phyloP scores from a whole-genome alignment of 2,888 invertebrate genomes.

The Mamestra brassicae region DNA sequence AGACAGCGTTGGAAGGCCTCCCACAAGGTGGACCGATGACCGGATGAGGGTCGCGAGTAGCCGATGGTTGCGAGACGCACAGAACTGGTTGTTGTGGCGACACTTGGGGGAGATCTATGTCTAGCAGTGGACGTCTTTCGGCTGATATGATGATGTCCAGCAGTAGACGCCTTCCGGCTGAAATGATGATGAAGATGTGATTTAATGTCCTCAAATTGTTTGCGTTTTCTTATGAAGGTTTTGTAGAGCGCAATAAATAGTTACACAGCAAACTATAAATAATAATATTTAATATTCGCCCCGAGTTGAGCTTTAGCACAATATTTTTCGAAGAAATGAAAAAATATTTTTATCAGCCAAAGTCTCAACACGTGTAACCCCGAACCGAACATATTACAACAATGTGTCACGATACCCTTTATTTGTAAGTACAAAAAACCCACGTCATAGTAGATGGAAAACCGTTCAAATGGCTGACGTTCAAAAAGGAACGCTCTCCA shows the following conservation, averaged over 20 bases:
- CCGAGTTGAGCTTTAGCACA: background rate
- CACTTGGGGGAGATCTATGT: no score
- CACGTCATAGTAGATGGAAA: conserved; percentile 34
- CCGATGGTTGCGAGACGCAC: no score
- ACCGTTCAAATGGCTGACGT: conserved; percentile 33
- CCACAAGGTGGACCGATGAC: no score
- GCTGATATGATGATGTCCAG: no score
- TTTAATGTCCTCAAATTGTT: background rate
- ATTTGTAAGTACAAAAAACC: conserved; percentile 41
- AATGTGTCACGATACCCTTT: conserved; percentile 24
- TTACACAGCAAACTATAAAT: no score
- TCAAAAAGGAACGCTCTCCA: conserved; percentile 44
- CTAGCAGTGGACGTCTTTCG: no score
- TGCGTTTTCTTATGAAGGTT: background rate
- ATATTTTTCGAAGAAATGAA: conserved; percentile 9
- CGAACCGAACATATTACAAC: conserved; percentile 25
- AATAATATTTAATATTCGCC: conserved; percentile 10
- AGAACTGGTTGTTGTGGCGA: no score
- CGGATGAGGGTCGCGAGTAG: no score
- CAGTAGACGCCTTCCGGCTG: no score
- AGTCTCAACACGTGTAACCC: conserved; percentile 12
- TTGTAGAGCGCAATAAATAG: background rate
- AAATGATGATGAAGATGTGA: no score
- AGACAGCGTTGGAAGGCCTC: no score
- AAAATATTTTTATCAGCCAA: conserved; percentile 1